Base-by-base conservation (phyloP, 2,888 invertebrate genomes). In the Apeira syringaria region DNA sequence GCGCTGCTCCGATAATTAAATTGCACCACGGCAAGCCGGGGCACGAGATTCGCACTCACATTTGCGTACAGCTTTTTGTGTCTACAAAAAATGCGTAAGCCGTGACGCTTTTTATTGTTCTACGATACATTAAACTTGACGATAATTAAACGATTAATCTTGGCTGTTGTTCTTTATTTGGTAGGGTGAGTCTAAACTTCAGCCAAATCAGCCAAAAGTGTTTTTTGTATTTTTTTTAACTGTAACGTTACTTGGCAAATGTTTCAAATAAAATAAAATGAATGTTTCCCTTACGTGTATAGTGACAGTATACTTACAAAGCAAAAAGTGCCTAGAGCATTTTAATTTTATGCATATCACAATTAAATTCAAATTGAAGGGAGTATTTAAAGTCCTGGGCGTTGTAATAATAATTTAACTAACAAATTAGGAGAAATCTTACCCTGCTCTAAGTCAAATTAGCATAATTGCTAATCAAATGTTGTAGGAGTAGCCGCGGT, bases 391-490 rank as follows among this genome's bases (percentile, higher is more conserved):
- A 65, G 65, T 79, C 74, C 64, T 66, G 45, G 68, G 63, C 73
- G 71, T 64, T 60, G 71, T 68, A 77, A 79, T 81, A 74, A 78
- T 83, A 83, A 86, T 86, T 86, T 83, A 82, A 85, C 83, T 84
- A 81, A 85, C 83, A 86, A 89, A 89, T 86, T 84, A 80, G 79
- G 64, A 78, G 81, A 80, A 87, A 86, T 89, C 84, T 88, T 83
- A 85, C 83, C 83, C 84, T 80, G 81, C 81, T 85, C 82, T 81
- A 79, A 88, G 85, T 80, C 80, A 79, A 84, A 89, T 89, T 89
- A 85, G 74, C 88, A 88, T 89, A 89, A 89, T 89, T 86, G 86
- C 80, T 89, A 88, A 89, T 88, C 88, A 89, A 88, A 88, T 80
- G 86, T 81, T 81, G 84, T 82, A 79, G 80, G 80, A 80, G 80